Percentiles rank a stretch among this genome's conserved stretches.
phyloP scores from a whole-genome alignment of 2,888 invertebrate genomes.

The Oscheius myriophilus region DNA sequence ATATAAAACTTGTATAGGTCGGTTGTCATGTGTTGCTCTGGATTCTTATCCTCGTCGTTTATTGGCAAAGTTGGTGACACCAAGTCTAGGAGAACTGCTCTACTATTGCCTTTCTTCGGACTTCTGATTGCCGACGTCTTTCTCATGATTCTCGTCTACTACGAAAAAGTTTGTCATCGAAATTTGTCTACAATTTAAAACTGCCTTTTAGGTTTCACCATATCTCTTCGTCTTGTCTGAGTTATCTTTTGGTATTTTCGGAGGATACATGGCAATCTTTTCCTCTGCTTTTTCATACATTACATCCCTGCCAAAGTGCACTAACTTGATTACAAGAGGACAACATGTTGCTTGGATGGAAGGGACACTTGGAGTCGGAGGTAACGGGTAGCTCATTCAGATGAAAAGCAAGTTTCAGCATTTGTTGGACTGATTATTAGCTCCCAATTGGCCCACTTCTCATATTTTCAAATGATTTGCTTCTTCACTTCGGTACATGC shows the following conservation, averaged over 20 bases:
- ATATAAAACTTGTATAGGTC: background rate
- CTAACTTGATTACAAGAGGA: constrained; percentile 18
- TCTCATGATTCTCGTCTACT: constrained; percentile 26
- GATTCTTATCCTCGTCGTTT: constrained; percentile 38
- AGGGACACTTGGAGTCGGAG: constrained; percentile 43
- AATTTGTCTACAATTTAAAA: background rate
- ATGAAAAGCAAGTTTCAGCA: constrained; percentile 27
- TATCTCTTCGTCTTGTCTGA: constrained; percentile 49
- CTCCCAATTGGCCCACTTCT: constrained; percentile 28
- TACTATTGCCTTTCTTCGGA: constrained; percentile 49
- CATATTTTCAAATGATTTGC: constrained; percentile 33
- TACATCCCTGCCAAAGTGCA: constrained; percentile 18
- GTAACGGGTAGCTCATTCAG: constrained; percentile 14
- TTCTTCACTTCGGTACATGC: constrained; percentile 33
- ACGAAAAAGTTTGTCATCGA: background rate
- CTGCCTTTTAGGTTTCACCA: constrained; percentile 27
- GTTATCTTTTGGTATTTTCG: constrained; percentile 46
- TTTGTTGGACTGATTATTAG: constrained; percentile 38
- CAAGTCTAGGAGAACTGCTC: constrained; percentile 43
- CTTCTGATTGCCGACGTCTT: constrained; percentile 45
- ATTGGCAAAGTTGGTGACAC: constrained; percentile 46
- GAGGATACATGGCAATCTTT: constrained; percentile 52
- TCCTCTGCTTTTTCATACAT: constrained; percentile 41
- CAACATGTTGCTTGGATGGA: constrained; percentile 41
- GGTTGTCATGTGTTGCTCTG: constrained; percentile 37